Evolutionary conservation across 1,140 invertebrate genomes (phyloP), one percentile per base, ranked within the genome.

Genomic region (Archivesica marissinica): DNA sequence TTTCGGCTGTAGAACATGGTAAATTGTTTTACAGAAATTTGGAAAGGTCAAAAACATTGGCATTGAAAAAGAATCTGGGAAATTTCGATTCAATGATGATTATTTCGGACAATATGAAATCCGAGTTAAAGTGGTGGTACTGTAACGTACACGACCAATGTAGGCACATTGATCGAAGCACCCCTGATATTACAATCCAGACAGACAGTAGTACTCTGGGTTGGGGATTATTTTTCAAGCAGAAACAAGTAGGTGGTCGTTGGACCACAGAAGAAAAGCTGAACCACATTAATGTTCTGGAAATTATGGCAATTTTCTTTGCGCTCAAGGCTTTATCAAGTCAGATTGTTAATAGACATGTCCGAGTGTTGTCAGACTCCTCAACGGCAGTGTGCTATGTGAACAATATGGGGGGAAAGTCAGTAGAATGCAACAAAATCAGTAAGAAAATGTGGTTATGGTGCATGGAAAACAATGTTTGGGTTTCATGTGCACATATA

Each of bases 81-180:
- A 44, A 3, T 39, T 78, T 38, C 61, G 75, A 78, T 17, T n/a
- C 7, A 0, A 13, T 56, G 4, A 59, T 78, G 75, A 28, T 28
- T 11, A 41, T 78, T 44, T 44, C 35, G 1, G n/a, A n/a, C 23
- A 23, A 44, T 23, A 28, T 79, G 23, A 66, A 79, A 66, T n/a
- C n/a, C 7, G 47, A 79, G 35, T 20, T 79, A 4, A 23, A 41
- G 47, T 79, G 56, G 77, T 79, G 77, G 56, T 50, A 66, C n/a
- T n/a, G 50, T 2, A 50, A 79, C 25, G 3, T 79, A 15, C 28
- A 15, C 35, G n/a, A 23, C 11, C 39, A 79, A 68, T 20, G 25
- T 3, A 13, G 41, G 11, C 30, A 79, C 15, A 64, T 79, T 30
- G 50, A 9, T 33, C 59, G 66, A 66, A 61, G 28, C 15, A 79